Evolutionary conservation across 2,888 invertebrate genomes (phyloP).

Genomic region (Gryllus longicercus): DNA sequence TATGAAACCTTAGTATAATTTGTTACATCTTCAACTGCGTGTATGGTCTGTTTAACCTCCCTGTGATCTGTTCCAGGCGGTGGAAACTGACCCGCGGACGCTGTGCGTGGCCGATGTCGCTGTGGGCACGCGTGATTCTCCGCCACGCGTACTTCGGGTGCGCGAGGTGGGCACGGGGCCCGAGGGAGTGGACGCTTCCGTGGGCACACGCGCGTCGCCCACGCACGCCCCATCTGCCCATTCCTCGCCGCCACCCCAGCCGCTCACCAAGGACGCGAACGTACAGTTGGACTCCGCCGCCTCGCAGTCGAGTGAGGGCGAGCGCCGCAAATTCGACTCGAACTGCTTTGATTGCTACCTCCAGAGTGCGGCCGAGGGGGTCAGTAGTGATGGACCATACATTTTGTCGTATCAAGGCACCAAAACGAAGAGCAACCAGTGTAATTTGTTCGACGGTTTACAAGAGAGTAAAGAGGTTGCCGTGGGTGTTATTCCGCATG

Average conservation of each 20-base stretch:
- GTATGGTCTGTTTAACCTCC: no score
- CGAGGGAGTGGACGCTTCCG: background rate
- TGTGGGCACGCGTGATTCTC: constrained; percentile 24
- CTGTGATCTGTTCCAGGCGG: background rate
- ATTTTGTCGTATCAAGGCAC: background rate
- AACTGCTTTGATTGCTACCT: constrained; percentile 1
- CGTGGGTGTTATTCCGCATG: background rate
- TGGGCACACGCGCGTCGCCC: background rate
- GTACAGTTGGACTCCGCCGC: no score
- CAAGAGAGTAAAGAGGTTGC: background rate
- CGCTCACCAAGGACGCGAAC: background rate
- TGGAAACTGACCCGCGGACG: constrained; percentile 43
- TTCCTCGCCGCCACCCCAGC: background rate
- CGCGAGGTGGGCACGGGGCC: background rate
- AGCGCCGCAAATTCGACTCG: background rate
- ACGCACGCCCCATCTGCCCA: background rate
- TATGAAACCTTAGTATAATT: no score
- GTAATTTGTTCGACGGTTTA: background rate
- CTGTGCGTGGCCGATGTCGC: constrained; percentile 58
- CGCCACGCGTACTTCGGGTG: background rate
- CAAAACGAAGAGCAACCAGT: constrained; percentile 17
- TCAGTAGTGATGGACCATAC: background rate
- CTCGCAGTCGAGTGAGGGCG: no score
- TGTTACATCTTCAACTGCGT: no score
- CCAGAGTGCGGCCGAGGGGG: background rate